phyloP scores from a whole-genome alignment of 1,140 invertebrate genomes.

The Centruroides sculpturatus region DNA sequence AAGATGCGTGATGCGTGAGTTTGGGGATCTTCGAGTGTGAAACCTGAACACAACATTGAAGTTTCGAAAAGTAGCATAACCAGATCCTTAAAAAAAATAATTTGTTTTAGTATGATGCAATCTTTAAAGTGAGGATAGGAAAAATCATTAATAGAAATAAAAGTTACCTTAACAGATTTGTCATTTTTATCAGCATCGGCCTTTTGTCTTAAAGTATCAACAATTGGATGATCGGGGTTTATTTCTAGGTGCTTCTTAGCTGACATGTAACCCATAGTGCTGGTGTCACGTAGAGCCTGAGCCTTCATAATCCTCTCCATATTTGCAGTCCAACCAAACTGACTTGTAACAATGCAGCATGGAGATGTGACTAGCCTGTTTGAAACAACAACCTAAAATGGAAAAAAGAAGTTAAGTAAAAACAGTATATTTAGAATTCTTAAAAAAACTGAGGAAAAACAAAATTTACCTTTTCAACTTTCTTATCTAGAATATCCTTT shows the following conservation, averaged over 20 bases:
- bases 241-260: slow-evolving; percentile 95
- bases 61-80: slow-evolving; percentile 86
- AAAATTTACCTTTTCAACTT: slow-evolving; percentile 71
- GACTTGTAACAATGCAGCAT: slow-evolving; percentile 97
- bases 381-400: slow-evolving; percentile 60
- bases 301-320: slow-evolving; percentile 99
- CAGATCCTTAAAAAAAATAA: slow-evolving; percentile 40
- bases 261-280: slow-evolving; percentile 97
- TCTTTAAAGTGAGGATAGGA: background rate
- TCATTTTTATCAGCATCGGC: slow-evolving; percentile 93
- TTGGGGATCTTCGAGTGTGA: slow-evolving; percentile 59
- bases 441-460: slow-evolving; percentile 1
- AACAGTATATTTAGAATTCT: background rate
- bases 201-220: slow-evolving; percentile 77
- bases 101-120: background rate
- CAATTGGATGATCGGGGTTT: slow-evolving; percentile 91
- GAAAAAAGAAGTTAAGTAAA: background rate
- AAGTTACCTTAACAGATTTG: slow-evolving; percentile 67
- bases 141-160: background rate
- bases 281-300: slow-evolving; percentile 82
- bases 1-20: slow-evolving; percentile 39
- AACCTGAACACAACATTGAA: slow-evolving; percentile 76
- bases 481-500: slow-evolving; percentile 95
- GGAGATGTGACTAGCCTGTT: slow-evolving; percentile 88
- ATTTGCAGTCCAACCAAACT: slow-evolving; percentile 98